Conservation (phyloP, 2,797 vertebrate genomes). For the Spheniscus humboldti region DNA sequence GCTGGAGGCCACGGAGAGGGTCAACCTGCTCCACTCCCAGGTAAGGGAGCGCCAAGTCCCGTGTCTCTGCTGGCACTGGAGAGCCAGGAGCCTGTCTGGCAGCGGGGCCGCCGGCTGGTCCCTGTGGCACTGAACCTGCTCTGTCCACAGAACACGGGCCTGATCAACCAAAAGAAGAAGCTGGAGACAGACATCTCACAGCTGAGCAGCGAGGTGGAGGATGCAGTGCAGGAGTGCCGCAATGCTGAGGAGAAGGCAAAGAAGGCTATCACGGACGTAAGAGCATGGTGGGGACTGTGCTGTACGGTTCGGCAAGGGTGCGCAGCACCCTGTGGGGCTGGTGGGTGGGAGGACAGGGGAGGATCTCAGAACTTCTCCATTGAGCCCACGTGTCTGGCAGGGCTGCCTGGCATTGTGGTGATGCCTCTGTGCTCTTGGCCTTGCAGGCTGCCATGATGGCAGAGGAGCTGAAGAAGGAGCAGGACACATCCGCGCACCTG, state of each 20-base stretch:
- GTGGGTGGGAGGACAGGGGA: neutral
- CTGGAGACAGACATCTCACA: slow-evolving; percentile 83
- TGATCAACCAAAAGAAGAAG: slow-evolving; percentile 95
- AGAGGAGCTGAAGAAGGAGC: slow-evolving; percentile 95
- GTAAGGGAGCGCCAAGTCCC: slow-evolving; percentile 1
- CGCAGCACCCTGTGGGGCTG: neutral
- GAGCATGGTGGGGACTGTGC: neutral
- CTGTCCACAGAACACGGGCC: slow-evolving; percentile 82
- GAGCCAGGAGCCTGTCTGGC: neutral
- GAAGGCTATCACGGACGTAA: slow-evolving; percentile 91
- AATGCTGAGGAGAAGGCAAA: slow-evolving; percentile 93
- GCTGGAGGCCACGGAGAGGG: slow-evolving; percentile 85
- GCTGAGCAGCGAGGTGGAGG: slow-evolving; percentile 86
- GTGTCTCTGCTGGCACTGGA: accelerated
- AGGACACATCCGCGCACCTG: slow-evolving; percentile 87
- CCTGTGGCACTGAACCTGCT: neutral
- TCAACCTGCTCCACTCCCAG: slow-evolving; percentile 90
- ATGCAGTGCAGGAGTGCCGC: slow-evolving; percentile 85
- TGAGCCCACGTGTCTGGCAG: neutral
- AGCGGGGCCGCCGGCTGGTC: accelerated
- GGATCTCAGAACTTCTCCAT: neutral
- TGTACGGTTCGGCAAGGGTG: accelerated
- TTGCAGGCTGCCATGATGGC: slow-evolving; percentile 92
- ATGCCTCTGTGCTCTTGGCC: neutral
- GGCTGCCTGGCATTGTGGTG: neutral